Base-by-base conservation (phyloP, 1,140 invertebrate genomes). In the Metaphire vulgaris region DNA sequence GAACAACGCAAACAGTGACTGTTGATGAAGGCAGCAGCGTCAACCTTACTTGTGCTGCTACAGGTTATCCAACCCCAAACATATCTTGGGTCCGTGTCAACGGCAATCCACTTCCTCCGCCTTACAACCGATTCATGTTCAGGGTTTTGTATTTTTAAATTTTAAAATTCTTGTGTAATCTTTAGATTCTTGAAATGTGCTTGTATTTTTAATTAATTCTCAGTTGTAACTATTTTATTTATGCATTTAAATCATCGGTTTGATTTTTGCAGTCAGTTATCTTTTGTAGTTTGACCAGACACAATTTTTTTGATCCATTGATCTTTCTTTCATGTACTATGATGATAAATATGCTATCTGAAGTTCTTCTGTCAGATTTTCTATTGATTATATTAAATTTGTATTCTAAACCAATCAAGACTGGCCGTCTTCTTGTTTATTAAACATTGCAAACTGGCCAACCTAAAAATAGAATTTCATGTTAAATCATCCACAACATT, bases 1-100 rank as follows among this genome's bases (percentile, higher is more conserved):
- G 92, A 80, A 93, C 92, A 15, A 92, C 92, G 0, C 90, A 92
- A 1, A 92, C 95, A 81, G 87, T 93, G 1, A 91, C 92, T 87
- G 90, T 92, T 14, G 90, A 91, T 29, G 93, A 95, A 87, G 92
- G 92, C 71, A 90, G 90, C 16, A 90, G 90, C 2, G 91, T 92
- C 72, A 89, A 88, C 77, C 82, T 91, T 74, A 87, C 85, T 72
- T 91, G 90, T 85, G 87, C 89, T 77, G 94, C 95, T 1, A 89
- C 89, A 76, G 95, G 95, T 0, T 91, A 92, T 84, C 95, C 95
- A 0, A 86, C 88, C 66, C 94, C 95, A 0, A 90, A 91, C 80
- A 90, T 97, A 68, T 91, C 90, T 75, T 98, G 95, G 94, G 80
- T 81, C 32, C 77, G 83, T 67, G 82, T 81, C 15, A 83, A 85